Evolutionary conservation across 2,888 invertebrate species (phyloP), one percentile per base, ranked within the genome.

Genomic region (Schizotus pectinicornis): DNA sequence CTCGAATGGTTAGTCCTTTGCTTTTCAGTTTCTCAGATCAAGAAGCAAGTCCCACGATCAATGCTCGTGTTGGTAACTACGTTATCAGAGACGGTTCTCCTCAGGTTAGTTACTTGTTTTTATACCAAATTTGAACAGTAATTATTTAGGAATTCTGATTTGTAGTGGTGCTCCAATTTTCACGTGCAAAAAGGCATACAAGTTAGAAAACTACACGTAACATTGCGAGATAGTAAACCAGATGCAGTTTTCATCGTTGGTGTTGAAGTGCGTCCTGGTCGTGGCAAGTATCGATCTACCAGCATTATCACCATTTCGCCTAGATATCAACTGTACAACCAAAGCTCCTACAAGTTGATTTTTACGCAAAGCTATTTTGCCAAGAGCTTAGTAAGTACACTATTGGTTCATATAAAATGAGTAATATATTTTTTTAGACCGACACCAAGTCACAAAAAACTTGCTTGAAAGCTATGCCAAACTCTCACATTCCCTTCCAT

Each of bases 401-500:
- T 8, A 9, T 6, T 13, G 13, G 1, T 22, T 6, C 2, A 13
- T 3, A 50, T 36, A 7, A 9, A 11, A 45, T 9, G 36, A 12
- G 41, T 48, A 22, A 22, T 22, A 22, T 3, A 2, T 3, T 22
- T 22, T 65, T 70, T 14, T 73, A 88, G 87, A 84, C 81, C 68
- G 88, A 90, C 80, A 87, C 88, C 0, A 86, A 86, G 64, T 88
- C 88, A 12, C 71, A 68, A 36, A 71, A 70, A 47, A 54, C 67
- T 22, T 59, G 83, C 54, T 14, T 95, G 74, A 86, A 88, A 56
- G 91, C 95, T 1, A 88, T 94, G 72, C 88, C 95, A 0, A 91
- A 92, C 64, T 94, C 94, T 76, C 91, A 91, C 77, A 88, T 97
- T 81, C 92, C 98, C 11, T 99, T 96, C 82, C 97, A 99, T 81